Base-by-base conservation (phyloP, 2,113 vertebrate species). In the Acanthisitta chloris region DNA sequence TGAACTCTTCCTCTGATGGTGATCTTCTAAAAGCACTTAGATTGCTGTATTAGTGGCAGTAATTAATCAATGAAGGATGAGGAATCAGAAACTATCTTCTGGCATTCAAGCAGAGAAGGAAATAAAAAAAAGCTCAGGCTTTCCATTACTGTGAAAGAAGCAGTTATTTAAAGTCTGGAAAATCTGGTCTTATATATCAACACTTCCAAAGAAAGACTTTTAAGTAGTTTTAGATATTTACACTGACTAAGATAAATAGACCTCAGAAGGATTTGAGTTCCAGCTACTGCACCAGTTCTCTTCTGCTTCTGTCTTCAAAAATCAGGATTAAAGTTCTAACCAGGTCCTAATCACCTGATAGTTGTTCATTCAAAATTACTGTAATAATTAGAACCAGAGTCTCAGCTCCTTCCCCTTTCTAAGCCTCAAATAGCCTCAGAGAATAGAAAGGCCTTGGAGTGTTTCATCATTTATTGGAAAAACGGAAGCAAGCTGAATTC, bases 301-400 rank as follows among this genome's bases (percentile, higher is more conserved):
- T 92, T 64, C 76, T 83, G n/a, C 40, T 93, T 89, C 72, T 29
- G 33, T 34, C 65, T 86, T 74, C 23, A 16, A 89, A 85, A 94
- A 40, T 45, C 0, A 1, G 28, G 61, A 57, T 51, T 62, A 15
- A 94, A 85, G 28, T 82, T 40, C 73, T 96, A 65, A 65, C 42
- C 45, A 77, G 54, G 36, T 77, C 48, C 74, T 90, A 70, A 86
- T 92, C 71, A 76, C 62, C 66, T 88, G 79, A 61, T 61, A 67
- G 52, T 1, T 62, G 33, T 90, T 88, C 7, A 61, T 88, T 93
- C 49, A 65, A 82, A 96, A 92, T 88, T 94, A 91, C 54, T 8
- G 1, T 85, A 93, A 79, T 93, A 92, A 96, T 92, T 90, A 76
- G 88, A 95, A 92, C 43, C 94, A 95, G 87, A 81, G 55, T 81